Conservation (phyloP, 2,113 vertebrate genomes). For the cat (Felis catus) region F.catus_Fca126_mat1.0 CM031420.1:125837001-125837500, state of each 20-base stretch:
- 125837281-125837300: neutral
- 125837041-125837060: constrained; percentile 34
- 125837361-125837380: neutral
- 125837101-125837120: neutral
- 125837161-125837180: neutral
- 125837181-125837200: constrained; percentile 18
- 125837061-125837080: constrained; percentile 50
- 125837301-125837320: constrained; percentile 56
- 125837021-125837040: neutral
- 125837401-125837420: constrained; percentile 45
- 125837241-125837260: neutral
- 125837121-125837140: constrained; percentile 42
- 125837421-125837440: constrained; percentile 45
- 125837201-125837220: constrained; percentile 42
- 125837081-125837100: constrained; percentile 37
- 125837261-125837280: neutral
- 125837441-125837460: constrained; percentile 45
- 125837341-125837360: neutral
- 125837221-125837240: constrained; percentile 17
- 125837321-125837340: constrained; percentile 54
- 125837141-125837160: neutral
- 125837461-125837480: constrained; percentile 58
- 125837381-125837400: constrained; percentile 45
- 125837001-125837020: neutral
- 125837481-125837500: constrained; percentile 38